A percentile compares a stretch with the other conserved stretches of the same genome.
phyloP scores from a whole-genome alignment of 2,888 invertebrate genomes.

The Scaeva pyrastri region DNA sequence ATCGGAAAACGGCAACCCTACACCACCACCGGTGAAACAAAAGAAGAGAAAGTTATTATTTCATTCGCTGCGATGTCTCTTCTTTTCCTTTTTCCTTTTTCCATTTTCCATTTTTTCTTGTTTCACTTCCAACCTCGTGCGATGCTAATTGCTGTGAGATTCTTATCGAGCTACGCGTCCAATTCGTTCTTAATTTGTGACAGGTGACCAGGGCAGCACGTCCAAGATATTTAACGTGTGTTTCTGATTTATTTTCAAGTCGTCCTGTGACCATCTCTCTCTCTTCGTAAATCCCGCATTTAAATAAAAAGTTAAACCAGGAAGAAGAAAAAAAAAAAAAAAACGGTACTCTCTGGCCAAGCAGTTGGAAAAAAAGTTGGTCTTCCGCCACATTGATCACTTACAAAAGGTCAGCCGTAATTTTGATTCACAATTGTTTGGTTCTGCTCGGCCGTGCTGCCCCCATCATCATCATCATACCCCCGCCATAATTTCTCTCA shows the following conservation, averaged over 20 bases:
- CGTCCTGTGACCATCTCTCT: background rate
- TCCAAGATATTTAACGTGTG: slow-evolving; percentile 47
- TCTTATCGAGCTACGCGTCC: slow-evolving; percentile 60
- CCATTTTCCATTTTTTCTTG: background rate
- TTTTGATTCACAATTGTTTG: slow-evolving; percentile 60
- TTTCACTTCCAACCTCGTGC: slow-evolving; percentile 38
- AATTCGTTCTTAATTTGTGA: slow-evolving; percentile 69
- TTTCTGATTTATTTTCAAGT: slow-evolving; percentile 66
- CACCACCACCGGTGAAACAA: background rate
- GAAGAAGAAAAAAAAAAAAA: background rate
- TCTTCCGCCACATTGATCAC: slow-evolving; percentile 74
- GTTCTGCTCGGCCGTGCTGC: slow-evolving; percentile 38
- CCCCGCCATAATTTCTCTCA: slow-evolving; percentile 37
- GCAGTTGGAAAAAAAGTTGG: slow-evolving; percentile 52
- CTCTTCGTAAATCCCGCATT: background rate
- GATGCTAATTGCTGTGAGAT: slow-evolving; percentile 74
- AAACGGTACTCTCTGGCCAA: background rate
- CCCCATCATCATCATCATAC: background rate
- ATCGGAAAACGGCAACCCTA: slow-evolving; percentile 4
- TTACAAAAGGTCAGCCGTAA: slow-evolving; percentile 70
- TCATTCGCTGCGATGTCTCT: slow-evolving; percentile 43
- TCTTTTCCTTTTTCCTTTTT: background rate
- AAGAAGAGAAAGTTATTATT: slow-evolving; percentile 73
- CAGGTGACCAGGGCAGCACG: slow-evolving; percentile 74
- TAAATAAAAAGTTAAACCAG: background rate